phyloP scores from a whole-genome alignment of 2,797 vertebrate species.

The Poecile montanus region DNA sequence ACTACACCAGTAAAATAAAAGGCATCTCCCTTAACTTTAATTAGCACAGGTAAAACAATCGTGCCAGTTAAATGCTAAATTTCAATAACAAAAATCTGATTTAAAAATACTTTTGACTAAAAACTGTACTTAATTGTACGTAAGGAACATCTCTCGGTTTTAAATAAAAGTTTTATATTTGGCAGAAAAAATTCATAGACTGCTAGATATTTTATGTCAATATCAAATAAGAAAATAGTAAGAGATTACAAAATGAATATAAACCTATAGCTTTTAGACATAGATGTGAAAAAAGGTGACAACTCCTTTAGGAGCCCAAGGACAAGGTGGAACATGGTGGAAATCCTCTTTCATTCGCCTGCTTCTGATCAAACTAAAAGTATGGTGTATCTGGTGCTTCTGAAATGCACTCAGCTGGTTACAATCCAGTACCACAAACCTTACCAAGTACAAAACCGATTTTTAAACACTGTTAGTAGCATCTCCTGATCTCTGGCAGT shows the following conservation, averaged over 20 bases:
- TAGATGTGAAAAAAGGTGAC: neutral
- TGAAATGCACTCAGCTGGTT: neutral
- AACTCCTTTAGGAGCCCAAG: neutral
- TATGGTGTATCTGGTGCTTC: accelerated
- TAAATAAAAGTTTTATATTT: neutral
- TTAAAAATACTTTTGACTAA: neutral
- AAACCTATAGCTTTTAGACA: neutral
- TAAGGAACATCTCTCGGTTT: neutral
- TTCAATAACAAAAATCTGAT: neutral
- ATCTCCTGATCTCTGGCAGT: neutral
- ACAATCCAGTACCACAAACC: neutral
- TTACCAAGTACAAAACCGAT: neutral
- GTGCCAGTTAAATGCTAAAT: neutral
- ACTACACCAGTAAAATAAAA: neutral
- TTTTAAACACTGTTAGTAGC: neutral
- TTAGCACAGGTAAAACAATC: neutral
- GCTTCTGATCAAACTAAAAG: neutral
- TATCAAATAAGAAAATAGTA: neutral
- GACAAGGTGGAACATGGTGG: neutral
- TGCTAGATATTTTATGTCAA: neutral
- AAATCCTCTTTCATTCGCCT: neutral
- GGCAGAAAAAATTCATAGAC: neutral
- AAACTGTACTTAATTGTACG: neutral
- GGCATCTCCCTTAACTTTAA: neutral
- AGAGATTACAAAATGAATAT: neutral